Evolutionary conservation across 2,113 vertebrate genomes (phyloP).

Genomic region (Anser cygnoides): DNA sequence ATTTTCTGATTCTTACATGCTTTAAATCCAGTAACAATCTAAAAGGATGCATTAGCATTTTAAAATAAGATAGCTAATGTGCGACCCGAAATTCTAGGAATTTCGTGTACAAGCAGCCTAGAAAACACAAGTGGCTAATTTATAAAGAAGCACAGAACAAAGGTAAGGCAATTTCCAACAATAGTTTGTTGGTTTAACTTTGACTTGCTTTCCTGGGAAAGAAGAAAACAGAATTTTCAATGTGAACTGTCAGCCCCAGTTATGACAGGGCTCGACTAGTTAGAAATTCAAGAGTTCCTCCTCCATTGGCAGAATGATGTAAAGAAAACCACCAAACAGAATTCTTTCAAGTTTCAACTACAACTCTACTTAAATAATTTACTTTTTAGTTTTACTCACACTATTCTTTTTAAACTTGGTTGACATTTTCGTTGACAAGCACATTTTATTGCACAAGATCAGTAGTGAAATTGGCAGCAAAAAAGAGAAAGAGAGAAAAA

Average conservation of each 20-base stretch:
- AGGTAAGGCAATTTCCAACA: constrained; percentile 79
- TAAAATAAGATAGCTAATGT: not conserved
- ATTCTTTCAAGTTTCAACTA: constrained; percentile 85
- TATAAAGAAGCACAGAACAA: constrained; percentile 73
- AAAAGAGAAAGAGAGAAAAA: constrained; percentile 44
- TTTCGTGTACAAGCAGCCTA: constrained; percentile 41
- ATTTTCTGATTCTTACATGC: not conserved
- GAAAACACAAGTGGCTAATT: constrained; percentile 75
- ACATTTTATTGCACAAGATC: constrained; percentile 77
- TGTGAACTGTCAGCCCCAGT: constrained; percentile 83
- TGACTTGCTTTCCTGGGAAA: constrained; percentile 83
- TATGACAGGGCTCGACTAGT: constrained; percentile 81
- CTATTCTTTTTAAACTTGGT: constrained; percentile 82
- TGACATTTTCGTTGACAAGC: constrained; percentile 83
- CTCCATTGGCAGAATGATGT: constrained; percentile 79
- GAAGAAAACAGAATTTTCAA: constrained; percentile 89
- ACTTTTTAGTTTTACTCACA: constrained; percentile 82
- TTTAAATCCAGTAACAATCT: not conserved
- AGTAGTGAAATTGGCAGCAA: constrained; percentile 71
- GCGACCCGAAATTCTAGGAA: constrained; percentile 41
- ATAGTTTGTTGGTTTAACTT: constrained; percentile 84
- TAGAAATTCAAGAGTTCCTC: constrained; percentile 75
- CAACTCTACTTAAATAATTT: constrained; percentile 88
- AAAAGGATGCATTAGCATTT: not conserved
- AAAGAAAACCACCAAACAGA: constrained; percentile 82